Conservation (phyloP, 2,113 vertebrate genomes). For the Mionectes macconnelli region DNA sequence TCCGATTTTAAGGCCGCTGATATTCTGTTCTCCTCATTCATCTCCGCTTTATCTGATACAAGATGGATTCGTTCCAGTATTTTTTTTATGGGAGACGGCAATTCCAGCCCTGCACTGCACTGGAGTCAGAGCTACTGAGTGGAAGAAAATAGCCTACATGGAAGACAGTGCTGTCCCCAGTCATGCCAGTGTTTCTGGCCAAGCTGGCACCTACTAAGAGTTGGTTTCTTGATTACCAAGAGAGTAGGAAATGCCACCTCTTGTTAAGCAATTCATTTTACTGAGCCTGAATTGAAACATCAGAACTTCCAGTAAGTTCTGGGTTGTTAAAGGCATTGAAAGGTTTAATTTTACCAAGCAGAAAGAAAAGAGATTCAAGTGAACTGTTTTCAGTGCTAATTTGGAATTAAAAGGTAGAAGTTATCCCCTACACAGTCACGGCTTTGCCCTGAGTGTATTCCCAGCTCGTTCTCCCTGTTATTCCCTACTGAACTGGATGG, state of each 20-base stretch:
- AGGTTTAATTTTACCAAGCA: not conserved
- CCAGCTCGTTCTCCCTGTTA: not conserved
- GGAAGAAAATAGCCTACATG: accelerated
- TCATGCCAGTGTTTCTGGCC: not conserved
- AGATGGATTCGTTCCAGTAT: not conserved
- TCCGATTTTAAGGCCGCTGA: not conserved
- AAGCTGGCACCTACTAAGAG: not conserved
- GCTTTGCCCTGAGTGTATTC: not conserved
- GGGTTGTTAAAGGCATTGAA: not conserved
- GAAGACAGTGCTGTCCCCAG: not conserved
- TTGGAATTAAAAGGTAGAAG: not conserved
- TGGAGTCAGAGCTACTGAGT: not conserved
- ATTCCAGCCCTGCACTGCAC: not conserved
- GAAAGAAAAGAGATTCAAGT: not conserved
- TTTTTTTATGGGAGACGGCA: not conserved
- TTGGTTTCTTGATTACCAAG: not conserved
- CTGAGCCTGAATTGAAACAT: not conserved
- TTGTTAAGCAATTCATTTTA: not conserved
- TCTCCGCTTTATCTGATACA: not conserved
- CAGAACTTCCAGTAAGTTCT: not conserved
- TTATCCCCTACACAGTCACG: not conserved
- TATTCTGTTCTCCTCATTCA: not conserved
- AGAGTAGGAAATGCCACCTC: not conserved
- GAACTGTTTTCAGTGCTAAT: not conserved
- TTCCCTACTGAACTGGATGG: not conserved